Conservation (phyloP, 2,797 vertebrate genomes). For the Pangasius djambal region DNA sequence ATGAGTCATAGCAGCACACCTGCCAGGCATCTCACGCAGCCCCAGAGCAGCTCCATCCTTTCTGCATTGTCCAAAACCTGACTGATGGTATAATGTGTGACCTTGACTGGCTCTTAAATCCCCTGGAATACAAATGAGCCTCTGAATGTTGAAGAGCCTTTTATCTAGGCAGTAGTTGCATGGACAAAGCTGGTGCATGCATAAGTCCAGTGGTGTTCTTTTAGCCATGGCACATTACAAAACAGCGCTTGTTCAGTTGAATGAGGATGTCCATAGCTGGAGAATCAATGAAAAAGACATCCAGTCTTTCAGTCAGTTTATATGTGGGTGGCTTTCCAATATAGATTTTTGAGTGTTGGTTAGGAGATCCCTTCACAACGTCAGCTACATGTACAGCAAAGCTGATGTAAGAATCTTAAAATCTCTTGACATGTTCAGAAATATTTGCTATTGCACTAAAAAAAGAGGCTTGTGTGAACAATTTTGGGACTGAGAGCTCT, state of each 20-base stretch:
- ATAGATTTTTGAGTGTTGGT: background rate
- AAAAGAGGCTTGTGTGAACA: background rate
- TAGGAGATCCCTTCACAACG: background rate
- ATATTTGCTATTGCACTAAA: background rate
- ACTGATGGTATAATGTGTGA: background rate
- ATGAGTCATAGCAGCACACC: constrained; percentile 48
- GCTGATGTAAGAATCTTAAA: constrained; percentile 6
- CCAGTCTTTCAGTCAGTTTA: background rate
- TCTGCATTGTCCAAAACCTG: constrained; percentile 8
- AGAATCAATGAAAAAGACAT: background rate
- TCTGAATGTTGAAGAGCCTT: background rate
- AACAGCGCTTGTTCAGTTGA: background rate
- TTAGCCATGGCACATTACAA: background rate
- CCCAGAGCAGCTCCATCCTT: background rate
- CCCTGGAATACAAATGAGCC: constrained; percentile 4
- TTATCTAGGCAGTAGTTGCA: background rate
- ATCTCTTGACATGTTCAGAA: background rate
- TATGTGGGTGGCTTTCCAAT: background rate
- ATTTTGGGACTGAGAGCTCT: background rate
- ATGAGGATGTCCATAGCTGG: background rate
- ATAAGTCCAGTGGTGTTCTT: background rate
- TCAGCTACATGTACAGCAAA: background rate
- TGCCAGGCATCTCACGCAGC: constrained; percentile 20
- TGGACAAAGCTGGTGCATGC: background rate
- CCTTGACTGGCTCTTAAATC: constrained; percentile 7